phyloP scores from a whole-genome alignment of 2,797 vertebrate species.

The Syndactyla subalaris region DNA sequence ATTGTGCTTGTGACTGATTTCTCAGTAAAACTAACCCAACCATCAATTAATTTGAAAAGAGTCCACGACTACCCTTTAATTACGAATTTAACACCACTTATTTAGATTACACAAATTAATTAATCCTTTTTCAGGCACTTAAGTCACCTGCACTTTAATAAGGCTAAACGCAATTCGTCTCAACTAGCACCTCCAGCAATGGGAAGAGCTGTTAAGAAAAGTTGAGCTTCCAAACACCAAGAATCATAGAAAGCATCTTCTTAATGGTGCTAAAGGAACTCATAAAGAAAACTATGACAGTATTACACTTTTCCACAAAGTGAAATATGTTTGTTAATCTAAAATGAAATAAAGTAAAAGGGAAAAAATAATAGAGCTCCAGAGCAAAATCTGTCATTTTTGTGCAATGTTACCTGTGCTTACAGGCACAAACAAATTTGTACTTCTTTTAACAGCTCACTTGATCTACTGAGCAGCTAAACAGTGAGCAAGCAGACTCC shows the following conservation, averaged over 20 bases:
- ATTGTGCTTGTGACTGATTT: background rate
- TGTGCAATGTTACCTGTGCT: background rate
- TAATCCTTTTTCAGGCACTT: background rate
- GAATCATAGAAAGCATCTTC: background rate
- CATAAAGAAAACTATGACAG: background rate
- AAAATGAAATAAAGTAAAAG: background rate
- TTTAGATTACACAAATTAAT: background rate
- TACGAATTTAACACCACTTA: background rate
- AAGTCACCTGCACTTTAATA: conserved; percentile 3
- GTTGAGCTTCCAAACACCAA: background rate
- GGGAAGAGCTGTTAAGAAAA: background rate
- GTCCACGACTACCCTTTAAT: background rate
- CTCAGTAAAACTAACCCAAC: background rate
- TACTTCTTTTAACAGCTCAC: background rate
- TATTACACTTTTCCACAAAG: background rate
- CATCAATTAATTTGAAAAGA: background rate
- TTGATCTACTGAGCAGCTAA: background rate
- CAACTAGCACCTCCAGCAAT: background rate
- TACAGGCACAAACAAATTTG: background rate
- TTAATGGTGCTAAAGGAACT: background rate
- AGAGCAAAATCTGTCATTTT: background rate
- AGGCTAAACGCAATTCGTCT: background rate
- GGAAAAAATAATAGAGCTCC: background rate
- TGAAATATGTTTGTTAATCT: background rate
- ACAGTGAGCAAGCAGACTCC: background rate